A percentile compares a stretch with the other conserved stretches of the same genome.
Evolutionary conservation across 35 echinoderm and acorn worm species (phyloP).

Genomic region (Holothuria glaberrima): DNA sequence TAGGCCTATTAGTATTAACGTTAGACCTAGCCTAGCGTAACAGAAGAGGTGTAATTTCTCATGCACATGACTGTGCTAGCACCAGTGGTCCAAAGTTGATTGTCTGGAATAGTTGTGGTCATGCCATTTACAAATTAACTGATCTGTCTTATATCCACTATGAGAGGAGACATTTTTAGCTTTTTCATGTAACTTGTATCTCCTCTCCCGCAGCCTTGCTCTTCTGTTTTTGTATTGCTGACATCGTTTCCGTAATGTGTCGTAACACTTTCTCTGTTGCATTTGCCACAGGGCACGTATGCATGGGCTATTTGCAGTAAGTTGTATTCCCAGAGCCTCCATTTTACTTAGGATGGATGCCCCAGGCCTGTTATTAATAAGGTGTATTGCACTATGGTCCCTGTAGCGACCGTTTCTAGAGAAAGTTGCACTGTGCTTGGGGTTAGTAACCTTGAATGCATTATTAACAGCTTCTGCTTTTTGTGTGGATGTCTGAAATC

Average conservation of each 20-base stretch:
- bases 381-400: slow-evolving; percentile 71
- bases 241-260: neutral
- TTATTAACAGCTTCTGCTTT: slow-evolving; percentile 51
- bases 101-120: too few relatives aligned
- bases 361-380: slow-evolving; percentile 44
- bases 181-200: neutral
- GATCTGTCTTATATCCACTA: too few relatives aligned
- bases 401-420: slow-evolving; percentile 32
- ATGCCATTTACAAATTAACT: too few relatives aligned
- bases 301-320: neutral
- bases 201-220: neutral
- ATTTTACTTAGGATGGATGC: slow-evolving; percentile 27
- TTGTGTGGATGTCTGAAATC: slow-evolving; percentile 7
- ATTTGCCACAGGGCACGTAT: too few relatives aligned
- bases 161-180: neutral
- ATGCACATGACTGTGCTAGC: too few relatives aligned
- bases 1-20: too few relatives aligned
- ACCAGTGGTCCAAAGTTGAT: too few relatives aligned
- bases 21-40: too few relatives aligned
- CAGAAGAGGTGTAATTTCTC: too few relatives aligned
- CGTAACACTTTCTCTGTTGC: neutral
- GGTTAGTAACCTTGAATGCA: slow-evolving; percentile 55
- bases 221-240: neutral
- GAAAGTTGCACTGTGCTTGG: slow-evolving; percentile 46
- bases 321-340: slow-evolving; percentile 8